Percentiles rank a stretch among this genome's conserved stretches.
phyloP scores from a whole-genome alignment of 1,140 invertebrate genomes.

The Drosophila malerkotliana region DNA sequence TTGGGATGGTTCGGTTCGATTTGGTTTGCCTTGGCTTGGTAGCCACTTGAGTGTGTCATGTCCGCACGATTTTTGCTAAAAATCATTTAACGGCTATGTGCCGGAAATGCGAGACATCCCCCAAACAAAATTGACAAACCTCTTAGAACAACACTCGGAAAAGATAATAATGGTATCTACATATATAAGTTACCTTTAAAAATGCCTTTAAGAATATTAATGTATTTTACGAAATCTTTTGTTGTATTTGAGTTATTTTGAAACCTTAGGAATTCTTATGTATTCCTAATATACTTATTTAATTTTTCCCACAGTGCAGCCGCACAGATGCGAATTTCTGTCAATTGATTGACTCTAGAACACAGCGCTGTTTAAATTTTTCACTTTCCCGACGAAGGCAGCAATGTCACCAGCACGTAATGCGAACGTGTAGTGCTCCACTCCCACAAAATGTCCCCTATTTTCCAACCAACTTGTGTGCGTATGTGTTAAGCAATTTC shows the following conservation, averaged over 20 bases:
- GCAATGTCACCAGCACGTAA: conserved; percentile 71
- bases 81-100: conserved; percentile 77
- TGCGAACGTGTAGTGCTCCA: conserved; percentile 54
- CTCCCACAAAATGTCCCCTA: conserved; percentile 11
- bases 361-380: conserved; percentile 69
- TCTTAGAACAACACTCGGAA: conserved; percentile 9
- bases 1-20: conserved; percentile 4
- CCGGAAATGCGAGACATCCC: conserved; percentile 63
- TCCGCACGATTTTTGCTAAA: conserved; percentile 81
- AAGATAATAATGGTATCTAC: background rate
- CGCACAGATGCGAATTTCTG: conserved; percentile 53
- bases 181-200: no score
- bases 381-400: conserved; percentile 62
- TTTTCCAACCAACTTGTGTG: conserved; percentile 10
- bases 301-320: background rate
- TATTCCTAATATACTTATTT: no score
- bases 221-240: no score
- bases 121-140: conserved; percentile 27
- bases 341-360: conserved; percentile 67
- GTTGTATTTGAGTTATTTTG: no score
- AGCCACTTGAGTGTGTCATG: conserved; percentile 78
- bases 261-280: no score
- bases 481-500: conserved; percentile 69
- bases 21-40: conserved; percentile 18
- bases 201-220: no score